Conservation (phyloP, 2,888 invertebrate genomes). For the Brachypterus glaber region DNA sequence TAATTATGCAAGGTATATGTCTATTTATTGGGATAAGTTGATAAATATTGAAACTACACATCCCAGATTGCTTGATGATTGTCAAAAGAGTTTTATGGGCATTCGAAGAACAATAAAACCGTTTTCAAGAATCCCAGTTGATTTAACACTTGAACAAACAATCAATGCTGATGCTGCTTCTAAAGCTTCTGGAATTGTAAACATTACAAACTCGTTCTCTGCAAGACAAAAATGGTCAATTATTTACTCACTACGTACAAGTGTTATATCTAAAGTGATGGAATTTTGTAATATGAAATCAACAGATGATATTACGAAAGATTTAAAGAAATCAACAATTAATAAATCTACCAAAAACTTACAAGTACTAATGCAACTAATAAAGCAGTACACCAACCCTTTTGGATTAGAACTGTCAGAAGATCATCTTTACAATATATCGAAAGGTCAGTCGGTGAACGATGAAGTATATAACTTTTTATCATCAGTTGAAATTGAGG, state of each 20-base stretch:
- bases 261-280: constrained; percentile 19
- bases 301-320: constrained; percentile 5
- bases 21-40: constrained; percentile 13
- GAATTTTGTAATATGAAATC: too few relatives aligned
- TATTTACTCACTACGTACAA: constrained; percentile 21
- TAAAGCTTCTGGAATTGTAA: constrained; percentile 20
- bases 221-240: constrained; percentile 25
- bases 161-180: constrained; percentile 26
- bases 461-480: constrained; percentile 1
- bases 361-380: too few relatives aligned
- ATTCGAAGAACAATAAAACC: constrained; percentile 21
- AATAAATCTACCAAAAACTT: too few relatives aligned
- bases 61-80: constrained; percentile 17
- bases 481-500: constrained; percentile 11
- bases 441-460: background rate
- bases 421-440: background rate
- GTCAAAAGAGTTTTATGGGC: constrained; percentile 21
- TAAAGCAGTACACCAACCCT: constrained; percentile 20
- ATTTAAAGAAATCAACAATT: too few relatives aligned
- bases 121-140: constrained; percentile 21
- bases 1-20: constrained; percentile 17
- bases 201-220: constrained; percentile 23
- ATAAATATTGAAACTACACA: constrained; percentile 18
- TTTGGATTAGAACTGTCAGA: constrained; percentile 16
- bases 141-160: constrained; percentile 24